A percentile compares a stretch with the other conserved stretches of the same genome.
Conservation (phyloP, 2,797 vertebrate genomes). For the Anniella stebbinsi region DNA sequence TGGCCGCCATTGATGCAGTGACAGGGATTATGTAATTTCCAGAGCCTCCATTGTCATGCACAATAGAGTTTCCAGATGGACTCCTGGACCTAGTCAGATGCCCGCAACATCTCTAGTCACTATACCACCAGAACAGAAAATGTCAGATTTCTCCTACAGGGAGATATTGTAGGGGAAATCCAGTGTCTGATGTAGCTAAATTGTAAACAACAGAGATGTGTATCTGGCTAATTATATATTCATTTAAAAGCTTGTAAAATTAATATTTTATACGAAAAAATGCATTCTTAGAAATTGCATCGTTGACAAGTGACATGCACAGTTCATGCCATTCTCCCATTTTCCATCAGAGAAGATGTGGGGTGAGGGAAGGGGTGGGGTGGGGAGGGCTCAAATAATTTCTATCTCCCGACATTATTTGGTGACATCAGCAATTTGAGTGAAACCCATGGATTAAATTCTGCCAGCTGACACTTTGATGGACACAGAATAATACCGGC, state of each 20-base stretch:
- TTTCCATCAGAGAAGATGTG: not conserved
- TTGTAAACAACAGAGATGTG: not conserved
- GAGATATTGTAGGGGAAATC: not conserved
- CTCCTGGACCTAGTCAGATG: too few species aligned
- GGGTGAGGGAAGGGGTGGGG: not conserved
- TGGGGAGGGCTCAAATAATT: constrained; percentile 2
- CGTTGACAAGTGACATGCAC: not conserved
- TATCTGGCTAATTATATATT: not conserved
- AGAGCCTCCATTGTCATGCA: too few species aligned
- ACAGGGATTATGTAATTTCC: too few species aligned
- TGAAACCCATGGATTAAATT: constrained; percentile 25
- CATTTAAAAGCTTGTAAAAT: not conserved
- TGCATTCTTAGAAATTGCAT: not conserved
- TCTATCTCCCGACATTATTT: constrained; percentile 38
- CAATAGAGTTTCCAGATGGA: too few species aligned
- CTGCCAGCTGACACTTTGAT: constrained; percentile 16
- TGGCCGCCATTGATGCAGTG: too few species aligned
- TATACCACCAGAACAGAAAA: not conserved
- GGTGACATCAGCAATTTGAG: not conserved
- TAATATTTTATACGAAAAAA: not conserved
- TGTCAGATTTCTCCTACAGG: not conserved
- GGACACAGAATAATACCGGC: not conserved
- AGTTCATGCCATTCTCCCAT: not conserved
- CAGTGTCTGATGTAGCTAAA: not conserved
- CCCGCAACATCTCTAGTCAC: too few species aligned